Percentiles rank a stretch among this genome's conserved stretches.
These are phyloP conservation scores for Rotaria magnacalcarata DNA, from an alignment of 2,888 invertebrate species.

Conservation along the genomic window DNA sequence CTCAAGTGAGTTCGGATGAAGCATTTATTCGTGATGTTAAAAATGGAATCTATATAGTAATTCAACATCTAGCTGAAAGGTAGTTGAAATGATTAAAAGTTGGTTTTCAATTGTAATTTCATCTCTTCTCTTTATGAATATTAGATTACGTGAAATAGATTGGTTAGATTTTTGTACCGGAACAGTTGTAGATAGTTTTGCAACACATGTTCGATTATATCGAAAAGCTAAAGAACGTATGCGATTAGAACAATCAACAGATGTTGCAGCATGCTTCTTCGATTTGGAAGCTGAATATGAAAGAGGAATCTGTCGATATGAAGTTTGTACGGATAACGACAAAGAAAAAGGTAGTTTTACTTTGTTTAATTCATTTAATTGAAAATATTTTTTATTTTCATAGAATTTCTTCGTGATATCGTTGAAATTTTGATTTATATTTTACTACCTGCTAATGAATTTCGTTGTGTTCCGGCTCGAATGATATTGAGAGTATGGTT, in stretches of 20 bases:
- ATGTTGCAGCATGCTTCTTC: slow-evolving; percentile 67
- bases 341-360: slow-evolving; percentile 61
- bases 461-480: slow-evolving; percentile 10
- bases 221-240: slow-evolving; percentile 67
- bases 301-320: slow-evolving; percentile 73
- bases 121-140: slow-evolving; percentile 25
- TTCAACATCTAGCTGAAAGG: slow-evolving; percentile 44
- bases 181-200: slow-evolving; percentile 80
- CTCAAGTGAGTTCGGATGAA: slow-evolving; percentile 65
- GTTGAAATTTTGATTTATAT: slow-evolving; percentile 45
- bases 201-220: slow-evolving; percentile 78
- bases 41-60: slow-evolving; percentile 63
- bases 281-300: slow-evolving; percentile 82
- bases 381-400: neutral
- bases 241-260: slow-evolving; percentile 48
- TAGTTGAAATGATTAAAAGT: neutral
- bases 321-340: slow-evolving; percentile 69
- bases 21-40: slow-evolving; percentile 71
- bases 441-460: slow-evolving; percentile 42
- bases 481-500: neutral
- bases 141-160: slow-evolving; percentile 73
- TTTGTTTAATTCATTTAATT: slow-evolving; percentile 45
- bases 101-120: neutral
- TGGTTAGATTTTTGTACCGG: slow-evolving; percentile 84
- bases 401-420: slow-evolving; percentile 34